Percentiles rank a stretch among this genome's conserved stretches.
phyloP scores from a whole-genome alignment of 2,797 vertebrate species.

The Callimico goeldii region DNA sequence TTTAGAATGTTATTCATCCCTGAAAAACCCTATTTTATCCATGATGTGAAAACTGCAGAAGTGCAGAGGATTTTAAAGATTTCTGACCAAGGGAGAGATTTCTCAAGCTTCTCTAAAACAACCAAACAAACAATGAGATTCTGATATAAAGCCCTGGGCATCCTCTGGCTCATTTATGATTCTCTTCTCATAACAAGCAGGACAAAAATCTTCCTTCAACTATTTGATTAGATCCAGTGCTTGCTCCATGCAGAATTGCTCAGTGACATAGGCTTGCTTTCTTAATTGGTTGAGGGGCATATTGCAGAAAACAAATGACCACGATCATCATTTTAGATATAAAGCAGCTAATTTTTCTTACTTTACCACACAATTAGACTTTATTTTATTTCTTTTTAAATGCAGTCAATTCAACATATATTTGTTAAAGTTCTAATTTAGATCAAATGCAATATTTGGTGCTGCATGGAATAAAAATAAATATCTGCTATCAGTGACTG shows the following conservation, averaged over 20 bases:
- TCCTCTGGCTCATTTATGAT: slow-evolving; percentile 67
- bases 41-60: slow-evolving; percentile 38
- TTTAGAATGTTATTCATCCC: slow-evolving; percentile 48
- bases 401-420: background rate
- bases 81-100: slow-evolving; percentile 34
- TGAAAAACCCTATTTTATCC: slow-evolving; percentile 64
- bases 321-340: background rate
- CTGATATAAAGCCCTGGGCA: slow-evolving; percentile 11
- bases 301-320: background rate
- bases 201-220: slow-evolving; percentile 15
- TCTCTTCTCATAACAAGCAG: slow-evolving; percentile 38
- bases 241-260: slow-evolving; percentile 53
- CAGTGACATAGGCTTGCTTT: slow-evolving; percentile 41
- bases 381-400: background rate
- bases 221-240: slow-evolving; percentile 64
- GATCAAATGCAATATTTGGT: background rate
- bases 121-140: slow-evolving; percentile 23
- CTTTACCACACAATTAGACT: background rate
- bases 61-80: slow-evolving; percentile 36
- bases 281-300: slow-evolving; percentile 21
- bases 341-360: background rate
- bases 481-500: background rate
- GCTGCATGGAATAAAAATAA: background rate
- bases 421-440: background rate
- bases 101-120: slow-evolving; percentile 32